These are phyloP conservation scores for Dunckerocampus dactyliophorus DNA, from an alignment of 2,113 vertebrate species.

Conservation along the genomic window DNA sequence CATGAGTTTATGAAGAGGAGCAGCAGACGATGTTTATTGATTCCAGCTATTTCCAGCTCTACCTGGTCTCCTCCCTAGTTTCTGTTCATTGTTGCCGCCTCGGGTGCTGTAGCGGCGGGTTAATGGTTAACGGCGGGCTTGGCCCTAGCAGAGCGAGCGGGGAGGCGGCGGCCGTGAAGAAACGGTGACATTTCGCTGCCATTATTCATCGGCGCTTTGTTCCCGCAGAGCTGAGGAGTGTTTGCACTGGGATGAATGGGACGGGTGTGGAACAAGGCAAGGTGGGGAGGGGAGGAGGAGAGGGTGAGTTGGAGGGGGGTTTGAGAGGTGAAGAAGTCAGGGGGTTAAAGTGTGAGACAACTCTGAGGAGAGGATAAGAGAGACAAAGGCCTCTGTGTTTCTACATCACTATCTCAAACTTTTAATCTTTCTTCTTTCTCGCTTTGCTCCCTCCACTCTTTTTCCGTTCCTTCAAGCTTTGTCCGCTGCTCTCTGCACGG, in stretches of 20 bases:
- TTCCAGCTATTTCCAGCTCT: background rate
- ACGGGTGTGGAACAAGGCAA: slow-evolving; percentile 43
- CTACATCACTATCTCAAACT: slow-evolving; percentile 22
- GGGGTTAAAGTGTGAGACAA: slow-evolving; percentile 61
- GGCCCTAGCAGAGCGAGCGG: slow-evolving; percentile 35
- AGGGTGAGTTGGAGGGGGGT: slow-evolving; percentile 8
- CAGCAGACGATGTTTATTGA: background rate
- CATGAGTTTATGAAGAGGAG: background rate
- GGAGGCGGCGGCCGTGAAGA: slow-evolving; percentile 61
- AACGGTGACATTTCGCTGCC: slow-evolving; percentile 74
- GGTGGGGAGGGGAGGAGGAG: slow-evolving; percentile 15
- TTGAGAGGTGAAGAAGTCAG: slow-evolving; percentile 66
- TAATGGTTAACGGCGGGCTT: slow-evolving; percentile 71
- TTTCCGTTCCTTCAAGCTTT: slow-evolving; percentile 1
- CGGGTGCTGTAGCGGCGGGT: slow-evolving; percentile 57
- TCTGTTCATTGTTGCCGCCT: slow-evolving; percentile 56
- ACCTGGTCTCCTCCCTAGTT: slow-evolving; percentile 19
- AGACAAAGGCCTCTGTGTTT: slow-evolving; percentile 50
- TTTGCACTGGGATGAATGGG: slow-evolving; percentile 72
- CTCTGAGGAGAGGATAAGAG: slow-evolving; percentile 43
- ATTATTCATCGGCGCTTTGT: slow-evolving; percentile 77
- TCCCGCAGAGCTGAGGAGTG: slow-evolving; percentile 55
- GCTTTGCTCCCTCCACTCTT: background rate
- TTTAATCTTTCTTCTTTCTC: background rate
- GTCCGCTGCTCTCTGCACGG: background rate